phyloP scores from a whole-genome alignment of 2,888 invertebrate species.

The Flexamia atlantica region DNA sequence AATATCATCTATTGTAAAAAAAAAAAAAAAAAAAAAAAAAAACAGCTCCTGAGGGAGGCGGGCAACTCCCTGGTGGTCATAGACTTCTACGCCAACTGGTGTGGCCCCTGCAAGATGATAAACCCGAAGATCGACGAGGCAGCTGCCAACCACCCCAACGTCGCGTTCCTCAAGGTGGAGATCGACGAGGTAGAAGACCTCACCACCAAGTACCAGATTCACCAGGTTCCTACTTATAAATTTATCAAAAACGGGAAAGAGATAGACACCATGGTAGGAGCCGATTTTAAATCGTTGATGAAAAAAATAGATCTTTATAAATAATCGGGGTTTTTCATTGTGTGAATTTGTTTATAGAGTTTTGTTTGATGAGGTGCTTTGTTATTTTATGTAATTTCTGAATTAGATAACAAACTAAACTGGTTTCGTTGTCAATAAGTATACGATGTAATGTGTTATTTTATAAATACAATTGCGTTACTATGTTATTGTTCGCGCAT shows the following conservation, averaged over 20 bases:
- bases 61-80: conserved; percentile 3
- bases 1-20: too few relatives aligned
- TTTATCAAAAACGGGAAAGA: neutral
- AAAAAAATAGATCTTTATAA: too few relatives aligned
- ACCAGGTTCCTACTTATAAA: neutral
- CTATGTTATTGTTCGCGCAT: too few relatives aligned
- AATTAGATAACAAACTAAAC: too few relatives aligned
- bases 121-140: neutral
- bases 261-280: neutral
- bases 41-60: neutral
- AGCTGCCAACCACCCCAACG: neutral
- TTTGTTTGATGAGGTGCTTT: too few relatives aligned
- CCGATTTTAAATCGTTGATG: neutral
- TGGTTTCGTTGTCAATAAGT: too few relatives aligned
- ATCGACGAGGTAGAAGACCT: conserved; percentile 14
- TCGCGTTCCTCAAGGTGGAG: conserved; percentile 3
- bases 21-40: too few relatives aligned
- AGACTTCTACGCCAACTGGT: conserved; percentile 38
- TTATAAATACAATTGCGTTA: too few relatives aligned
- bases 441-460: too few relatives aligned
- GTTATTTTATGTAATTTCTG: too few relatives aligned
- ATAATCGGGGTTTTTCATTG: too few relatives aligned
- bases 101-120: conserved; percentile 31
- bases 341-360: too few relatives aligned
- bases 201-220: neutral